Base-by-base conservation (phyloP, 2,113 vertebrate species). In the Mobula birostris region DNA sequence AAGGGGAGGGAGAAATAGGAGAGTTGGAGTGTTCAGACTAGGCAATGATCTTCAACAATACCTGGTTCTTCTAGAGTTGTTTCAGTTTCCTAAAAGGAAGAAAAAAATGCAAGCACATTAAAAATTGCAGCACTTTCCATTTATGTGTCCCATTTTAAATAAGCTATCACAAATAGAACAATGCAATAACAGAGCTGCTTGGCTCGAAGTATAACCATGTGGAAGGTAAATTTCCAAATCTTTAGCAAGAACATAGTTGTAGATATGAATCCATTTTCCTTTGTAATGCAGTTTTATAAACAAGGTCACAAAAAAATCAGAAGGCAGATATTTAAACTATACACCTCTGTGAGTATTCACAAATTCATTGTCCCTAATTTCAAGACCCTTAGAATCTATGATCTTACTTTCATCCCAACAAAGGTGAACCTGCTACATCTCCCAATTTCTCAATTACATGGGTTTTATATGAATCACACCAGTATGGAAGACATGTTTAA, bases 41-140 rank as follows among this genome's bases (percentile, higher is more conserved):
- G 36, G 74, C 74, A 40, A 24, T 72, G 32, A 93, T 93, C 91
- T 74, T 93, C 70, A 91, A 74, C 91, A 93, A 17, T 93, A 93
- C 91, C 91, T 93, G 91, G 21, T 72, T 93, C 21, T 93, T 72
- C 91, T 29, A 76, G 91, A 56, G 32, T 56, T 9, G 36, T 40
- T 93, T 72, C 48, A 93, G 7, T 11, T 56, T 93, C 68, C 91
- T 93, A 93, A 93, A 93, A 74, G 70, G 32, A 36, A 72, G 70
- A 93, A 17, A 76, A 93, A 76, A 93, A 93, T 40, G 15, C 19
- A 93, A 74, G 72, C 2, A 24, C 12, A 56, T 76, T 93, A 74
- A 36, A 76, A 93, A 93, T 40, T 2, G 70, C 5, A 56, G 91
- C 21, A 93, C 40, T 29, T 12, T 74, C 74, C 9, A 74, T 6